phyloP scores from a whole-genome alignment of 2,113 vertebrate genomes.

The Tupaia chinensis region DNA sequence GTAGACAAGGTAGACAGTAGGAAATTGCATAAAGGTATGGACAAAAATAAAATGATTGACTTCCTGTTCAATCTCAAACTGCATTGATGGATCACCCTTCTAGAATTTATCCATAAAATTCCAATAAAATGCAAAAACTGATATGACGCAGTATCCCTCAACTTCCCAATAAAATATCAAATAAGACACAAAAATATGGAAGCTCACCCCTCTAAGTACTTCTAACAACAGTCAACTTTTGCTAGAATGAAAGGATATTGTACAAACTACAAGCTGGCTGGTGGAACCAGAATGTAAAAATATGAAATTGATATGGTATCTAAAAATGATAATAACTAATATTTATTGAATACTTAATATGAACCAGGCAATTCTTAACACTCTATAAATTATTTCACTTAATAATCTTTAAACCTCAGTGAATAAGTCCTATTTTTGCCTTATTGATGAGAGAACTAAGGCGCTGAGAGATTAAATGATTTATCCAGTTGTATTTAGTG shows the following conservation, averaged over 20 bases:
- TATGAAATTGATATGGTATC: not conserved
- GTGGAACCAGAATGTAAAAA: not conserved
- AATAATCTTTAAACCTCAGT: not conserved
- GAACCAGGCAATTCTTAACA: not conserved
- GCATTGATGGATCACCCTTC: constrained; percentile 19
- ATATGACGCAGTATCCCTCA: not conserved
- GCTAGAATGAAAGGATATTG: not conserved
- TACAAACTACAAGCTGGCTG: not conserved
- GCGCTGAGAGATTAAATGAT: not conserved
- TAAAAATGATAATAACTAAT: constrained; percentile 22
- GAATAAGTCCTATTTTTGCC: not conserved
- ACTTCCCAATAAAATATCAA: constrained; percentile 3
- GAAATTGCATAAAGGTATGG: not conserved
- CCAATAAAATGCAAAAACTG: constrained; percentile 45
- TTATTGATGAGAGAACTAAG: not conserved
- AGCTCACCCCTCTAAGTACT: not conserved
- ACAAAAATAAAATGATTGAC: constrained; percentile 26
- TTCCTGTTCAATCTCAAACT: not conserved
- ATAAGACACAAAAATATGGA: constrained; percentile 15
- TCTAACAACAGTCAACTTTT: not conserved
- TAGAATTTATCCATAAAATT: not conserved
- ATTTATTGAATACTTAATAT: constrained; percentile 31
- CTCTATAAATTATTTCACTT: constrained; percentile 44
- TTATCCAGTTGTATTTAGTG: not conserved
- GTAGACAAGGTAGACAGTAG: not conserved